Percentiles rank a stretch among this genome's conserved stretches.
phyloP scores from a whole-genome alignment of 2,113 vertebrate species.

The Nipponia nippon region DNA sequence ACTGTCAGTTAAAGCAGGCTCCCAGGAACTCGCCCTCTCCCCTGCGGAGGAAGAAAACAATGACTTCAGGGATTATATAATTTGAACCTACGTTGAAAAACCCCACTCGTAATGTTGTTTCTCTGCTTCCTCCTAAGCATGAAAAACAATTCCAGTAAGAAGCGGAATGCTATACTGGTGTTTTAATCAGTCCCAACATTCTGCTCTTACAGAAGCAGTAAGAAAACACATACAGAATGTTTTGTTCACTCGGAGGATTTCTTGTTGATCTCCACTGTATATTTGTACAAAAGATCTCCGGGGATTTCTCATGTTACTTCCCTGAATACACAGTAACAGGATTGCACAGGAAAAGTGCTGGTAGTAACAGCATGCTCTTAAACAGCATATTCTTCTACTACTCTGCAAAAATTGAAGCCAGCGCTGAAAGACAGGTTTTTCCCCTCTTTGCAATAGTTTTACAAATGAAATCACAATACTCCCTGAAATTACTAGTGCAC shows the following conservation, averaged over 20 bases:
- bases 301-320: conserved; percentile 61
- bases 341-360: conserved; percentile 19
- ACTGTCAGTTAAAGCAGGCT: background rate
- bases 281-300: conserved; percentile 38
- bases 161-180: background rate
- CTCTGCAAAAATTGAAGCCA: background rate
- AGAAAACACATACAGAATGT: conserved; percentile 48
- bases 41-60: background rate
- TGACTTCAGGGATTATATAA: conserved; percentile 5
- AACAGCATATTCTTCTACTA: background rate
- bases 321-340: conserved; percentile 39
- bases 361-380: background rate
- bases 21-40: background rate
- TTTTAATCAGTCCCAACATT: conserved; percentile 6
- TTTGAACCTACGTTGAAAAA: background rate
- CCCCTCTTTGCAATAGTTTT: conserved; percentile 33
- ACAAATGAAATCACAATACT: conserved; percentile 62
- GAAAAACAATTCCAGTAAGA: background rate
- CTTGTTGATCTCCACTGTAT: conserved; percentile 63
- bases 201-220: conserved; percentile 38
- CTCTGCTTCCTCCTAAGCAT: background rate
- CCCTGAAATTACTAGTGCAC: conserved; percentile 58
- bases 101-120: background rate
- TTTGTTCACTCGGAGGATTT: conserved; percentile 52
- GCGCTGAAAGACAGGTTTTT: conserved; percentile 25